phyloP scores from a whole-genome alignment of 2,113 vertebrate genomes.

The Desmodus rotundus region DNA sequence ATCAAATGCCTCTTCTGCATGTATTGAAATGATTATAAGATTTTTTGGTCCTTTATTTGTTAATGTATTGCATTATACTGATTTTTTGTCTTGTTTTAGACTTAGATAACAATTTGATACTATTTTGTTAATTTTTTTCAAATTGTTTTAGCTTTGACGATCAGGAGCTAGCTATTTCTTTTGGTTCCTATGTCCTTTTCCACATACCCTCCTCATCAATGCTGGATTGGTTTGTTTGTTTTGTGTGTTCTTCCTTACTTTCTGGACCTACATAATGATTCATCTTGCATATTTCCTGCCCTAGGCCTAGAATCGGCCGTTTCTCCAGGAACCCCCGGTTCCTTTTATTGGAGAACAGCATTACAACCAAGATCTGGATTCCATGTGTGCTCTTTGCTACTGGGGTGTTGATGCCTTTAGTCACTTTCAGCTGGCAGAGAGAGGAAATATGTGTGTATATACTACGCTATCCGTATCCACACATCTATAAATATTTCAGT shows the following conservation, averaged over 20 bases:
- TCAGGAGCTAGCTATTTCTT: not conserved
- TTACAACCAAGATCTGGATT: not conserved
- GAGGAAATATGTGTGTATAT: not conserved
- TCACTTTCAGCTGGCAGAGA: not conserved
- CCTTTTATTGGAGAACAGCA: not conserved
- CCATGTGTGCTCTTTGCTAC: not conserved
- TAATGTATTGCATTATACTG: not conserved
- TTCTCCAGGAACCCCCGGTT: not conserved
- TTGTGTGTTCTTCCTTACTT: not conserved
- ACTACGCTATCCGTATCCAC: not conserved
- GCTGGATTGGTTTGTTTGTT: not conserved
- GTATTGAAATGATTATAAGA: not conserved
- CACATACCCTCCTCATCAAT: not conserved
- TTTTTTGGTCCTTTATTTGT: not conserved
- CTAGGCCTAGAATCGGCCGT: not conserved
- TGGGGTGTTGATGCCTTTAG: not conserved
- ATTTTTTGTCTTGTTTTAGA: not conserved
- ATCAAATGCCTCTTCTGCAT: not conserved
- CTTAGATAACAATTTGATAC: not conserved
- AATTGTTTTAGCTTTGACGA: not conserved
- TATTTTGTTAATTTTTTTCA: not conserved
- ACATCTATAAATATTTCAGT: not conserved
- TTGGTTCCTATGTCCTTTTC: not conserved
- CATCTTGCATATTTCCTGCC: not conserved
- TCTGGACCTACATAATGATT: not conserved